Evolutionary conservation across 2,113 vertebrate genomes (phyloP), one percentile per base, ranked within the genome.

Genomic region (Mus musculus): DNA sequence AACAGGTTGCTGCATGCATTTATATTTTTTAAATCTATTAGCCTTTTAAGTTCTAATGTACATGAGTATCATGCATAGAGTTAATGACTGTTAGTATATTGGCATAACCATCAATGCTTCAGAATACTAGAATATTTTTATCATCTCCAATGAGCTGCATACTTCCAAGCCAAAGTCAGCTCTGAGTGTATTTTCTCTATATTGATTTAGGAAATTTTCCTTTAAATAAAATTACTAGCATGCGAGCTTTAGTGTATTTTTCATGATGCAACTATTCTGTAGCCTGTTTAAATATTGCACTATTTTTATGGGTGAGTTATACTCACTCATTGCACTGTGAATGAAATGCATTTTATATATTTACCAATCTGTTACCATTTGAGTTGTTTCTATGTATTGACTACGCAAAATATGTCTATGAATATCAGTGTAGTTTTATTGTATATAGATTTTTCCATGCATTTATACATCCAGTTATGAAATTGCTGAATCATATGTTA

Each of bases 61-160:
- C 3, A 54, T 81, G 39, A 14, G 22, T 89, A 42, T n/a, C 87
- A 3, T 49, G 36, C 5, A 77, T 28, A n/a, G 10, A 88, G 4
- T 19, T 8, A 42, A 12, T 89, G 9, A 3, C 3, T 91, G 30
- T 88, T 75, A 78, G 33, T 42, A 65, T 78, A 63, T 80, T 49
- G n/a, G 1, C 52, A 59, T 1, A 89, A 33, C 12, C 30, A 77
- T 86, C 77, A 72, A 17, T 39, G 84, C 24, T 65, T n/a, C 63
- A 16, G 87, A 73, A 86, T 76, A 69, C 56, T 10, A 52, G 30
- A 80, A 84, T 5, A 73, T 61, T 95, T 97, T 86, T 16, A 93
- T 24, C 4, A 59, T 0, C 22, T 4, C 1, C 14, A n/a, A 67
- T 16, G 56, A 77, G 87, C 3, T 11, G 2, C 12, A 63, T 39